These are phyloP conservation scores for Eulemur albifrons DNA, from an alignment of 2,797 vertebrate genomes.

Conservation along the genomic window DNA sequence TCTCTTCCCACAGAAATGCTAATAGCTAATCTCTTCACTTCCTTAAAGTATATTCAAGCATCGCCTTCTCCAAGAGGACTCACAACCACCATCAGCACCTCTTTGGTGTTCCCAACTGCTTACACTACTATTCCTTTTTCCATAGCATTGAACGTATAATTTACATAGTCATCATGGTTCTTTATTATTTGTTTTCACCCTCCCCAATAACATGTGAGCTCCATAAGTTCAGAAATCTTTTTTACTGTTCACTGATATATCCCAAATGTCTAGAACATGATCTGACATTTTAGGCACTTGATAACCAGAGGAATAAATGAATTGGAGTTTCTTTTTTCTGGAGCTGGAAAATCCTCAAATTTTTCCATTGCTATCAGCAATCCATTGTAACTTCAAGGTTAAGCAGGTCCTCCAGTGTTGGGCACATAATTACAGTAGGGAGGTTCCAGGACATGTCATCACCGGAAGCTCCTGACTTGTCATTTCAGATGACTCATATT, in stretches of 20 bases:
- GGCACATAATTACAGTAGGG: neutral
- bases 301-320: neutral
- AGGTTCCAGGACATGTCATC: neutral
- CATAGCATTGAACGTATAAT: neutral
- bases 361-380: neutral
- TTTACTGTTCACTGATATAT: neutral
- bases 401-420: neutral
- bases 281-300: neutral
- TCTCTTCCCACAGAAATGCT: neutral
- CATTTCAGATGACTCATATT: neutral
- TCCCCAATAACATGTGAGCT: neutral
- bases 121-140: neutral
- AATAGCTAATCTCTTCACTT: neutral
- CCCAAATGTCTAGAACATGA: neutral
- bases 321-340: neutral
- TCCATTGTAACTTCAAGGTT: neutral
- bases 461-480: neutral
- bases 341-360: neutral
- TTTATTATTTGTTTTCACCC: neutral
- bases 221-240: neutral
- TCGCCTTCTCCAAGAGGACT: neutral
- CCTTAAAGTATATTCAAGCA: neutral
- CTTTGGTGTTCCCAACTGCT: neutral
- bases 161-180: neutral
- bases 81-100: neutral